Evolutionary conservation across 1,140 invertebrate species (phyloP).

Genomic region (Ruditapes philippinarum): DNA sequence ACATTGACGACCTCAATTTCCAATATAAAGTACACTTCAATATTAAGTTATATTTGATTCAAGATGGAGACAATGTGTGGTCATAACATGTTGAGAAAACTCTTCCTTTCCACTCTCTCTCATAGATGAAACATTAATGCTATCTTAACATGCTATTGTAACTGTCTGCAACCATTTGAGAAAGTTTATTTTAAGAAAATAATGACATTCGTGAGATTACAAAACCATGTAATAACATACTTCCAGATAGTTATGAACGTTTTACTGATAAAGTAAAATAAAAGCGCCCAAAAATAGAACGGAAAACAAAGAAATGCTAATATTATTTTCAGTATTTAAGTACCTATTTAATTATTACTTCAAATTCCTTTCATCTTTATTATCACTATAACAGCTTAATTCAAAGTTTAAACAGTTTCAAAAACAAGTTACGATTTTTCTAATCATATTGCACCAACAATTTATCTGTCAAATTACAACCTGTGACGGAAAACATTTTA

Average conservation of each 20-base stretch:
- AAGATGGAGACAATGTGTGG: background rate
- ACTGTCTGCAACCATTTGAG: background rate
- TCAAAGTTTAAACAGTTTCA: too few relatives aligned
- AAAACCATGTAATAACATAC: constrained; percentile 2
- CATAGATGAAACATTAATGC: background rate
- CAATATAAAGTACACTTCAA: constrained; percentile 19
- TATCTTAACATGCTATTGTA: constrained; percentile 20
- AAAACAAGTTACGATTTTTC: too few relatives aligned
- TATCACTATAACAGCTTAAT: too few relatives aligned
- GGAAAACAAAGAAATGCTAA: too few relatives aligned
- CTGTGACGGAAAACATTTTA: too few relatives aligned
- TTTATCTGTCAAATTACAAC: too few relatives aligned
- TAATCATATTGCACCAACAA: too few relatives aligned
- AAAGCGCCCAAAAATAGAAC: background rate
- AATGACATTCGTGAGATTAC: background rate
- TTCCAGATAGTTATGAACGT: background rate
- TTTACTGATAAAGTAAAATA: background rate
- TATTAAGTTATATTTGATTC: background rate
- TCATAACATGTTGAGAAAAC: background rate
- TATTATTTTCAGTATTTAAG: too few relatives aligned
- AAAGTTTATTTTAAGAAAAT: constrained; percentile 12
- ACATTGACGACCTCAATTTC: background rate
- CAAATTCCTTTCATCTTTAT: too few relatives aligned
- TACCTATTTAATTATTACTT: too few relatives aligned
- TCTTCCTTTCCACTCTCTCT: background rate